Conservation (phyloP, 1,140 invertebrate genomes). For the Aricia agestis region DNA sequence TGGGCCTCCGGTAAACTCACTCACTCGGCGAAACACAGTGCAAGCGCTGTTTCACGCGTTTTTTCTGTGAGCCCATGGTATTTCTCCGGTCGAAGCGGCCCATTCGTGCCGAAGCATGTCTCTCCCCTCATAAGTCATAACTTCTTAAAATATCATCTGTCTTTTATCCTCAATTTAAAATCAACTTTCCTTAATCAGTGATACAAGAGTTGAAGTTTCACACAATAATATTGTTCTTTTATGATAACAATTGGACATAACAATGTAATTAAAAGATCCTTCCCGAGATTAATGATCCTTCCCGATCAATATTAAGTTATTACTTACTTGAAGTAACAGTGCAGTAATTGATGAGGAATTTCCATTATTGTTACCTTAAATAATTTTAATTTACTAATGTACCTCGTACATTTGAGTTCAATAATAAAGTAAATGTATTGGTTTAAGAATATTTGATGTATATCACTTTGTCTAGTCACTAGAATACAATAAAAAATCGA, state of each 20-base stretch:
- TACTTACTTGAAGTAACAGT: background rate
- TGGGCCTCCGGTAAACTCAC: too few species aligned
- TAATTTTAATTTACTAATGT: background rate
- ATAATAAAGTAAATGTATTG: background rate
- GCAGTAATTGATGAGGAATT: background rate
- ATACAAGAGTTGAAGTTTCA: background rate
- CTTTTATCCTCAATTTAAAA: too few species aligned
- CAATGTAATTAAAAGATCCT: background rate
- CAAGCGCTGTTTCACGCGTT: too few species aligned
- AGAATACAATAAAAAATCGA: too few species aligned
- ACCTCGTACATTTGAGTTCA: background rate
- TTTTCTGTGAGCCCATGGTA: too few species aligned
- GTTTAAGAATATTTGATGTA: background rate
- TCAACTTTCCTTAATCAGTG: too few species aligned
- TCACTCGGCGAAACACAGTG: too few species aligned
- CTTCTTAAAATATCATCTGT: too few species aligned
- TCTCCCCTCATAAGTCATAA: too few species aligned
- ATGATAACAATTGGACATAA: background rate
- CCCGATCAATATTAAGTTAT: conserved; percentile 5
- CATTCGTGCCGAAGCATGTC: too few species aligned
- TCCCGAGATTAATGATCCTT: too few species aligned
- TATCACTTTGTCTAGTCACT: background rate
- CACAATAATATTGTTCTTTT: background rate
- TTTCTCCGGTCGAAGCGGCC: too few species aligned
- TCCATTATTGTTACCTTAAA: background rate